Conservation (phyloP, 1,140 invertebrate species). For the Diorhabda carinulata region DNA sequence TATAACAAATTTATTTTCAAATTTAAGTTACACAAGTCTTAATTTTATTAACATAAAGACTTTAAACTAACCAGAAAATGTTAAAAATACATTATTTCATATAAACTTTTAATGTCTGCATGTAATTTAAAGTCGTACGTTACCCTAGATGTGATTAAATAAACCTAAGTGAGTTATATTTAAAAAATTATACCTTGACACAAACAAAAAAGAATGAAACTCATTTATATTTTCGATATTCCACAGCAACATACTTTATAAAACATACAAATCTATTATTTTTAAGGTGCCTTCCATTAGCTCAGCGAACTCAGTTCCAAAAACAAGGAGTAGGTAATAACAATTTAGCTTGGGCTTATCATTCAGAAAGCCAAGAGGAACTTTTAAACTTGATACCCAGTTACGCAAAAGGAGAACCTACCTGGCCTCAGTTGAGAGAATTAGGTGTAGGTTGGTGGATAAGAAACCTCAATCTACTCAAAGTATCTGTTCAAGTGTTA, state of each 20-base stretch:
- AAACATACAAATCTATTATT: slow-evolving; percentile 27
- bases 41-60: too few species aligned
- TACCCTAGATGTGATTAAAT: too few species aligned
- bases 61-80: too few species aligned
- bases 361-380: slow-evolving; percentile 97
- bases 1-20: too few species aligned
- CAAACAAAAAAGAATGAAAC: too few species aligned
- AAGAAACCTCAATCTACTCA: slow-evolving; percentile 77
- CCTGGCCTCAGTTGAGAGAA: slow-evolving; percentile 90
- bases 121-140: too few species aligned
- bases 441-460: slow-evolving; percentile 97
- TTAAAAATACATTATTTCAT: too few species aligned
- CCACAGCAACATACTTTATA: background rate
- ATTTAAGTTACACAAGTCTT: too few species aligned
- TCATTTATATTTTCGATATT: too few species aligned
- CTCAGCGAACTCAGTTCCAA: slow-evolving; percentile 81
- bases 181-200: too few species aligned
- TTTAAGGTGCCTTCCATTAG: slow-evolving; percentile 76
- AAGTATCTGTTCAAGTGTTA: slow-evolving; percentile 86
- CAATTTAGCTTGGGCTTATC: slow-evolving; percentile 98
- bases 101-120: too few species aligned
- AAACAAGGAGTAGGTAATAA: slow-evolving; percentile 86
- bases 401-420: slow-evolving; percentile 75
- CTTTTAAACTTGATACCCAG: slow-evolving; percentile 86
- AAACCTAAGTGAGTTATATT: too few species aligned